Base-by-base conservation (phyloP, 2,888 invertebrate genomes). In the Chrysotoxum bicinctum region DNA sequence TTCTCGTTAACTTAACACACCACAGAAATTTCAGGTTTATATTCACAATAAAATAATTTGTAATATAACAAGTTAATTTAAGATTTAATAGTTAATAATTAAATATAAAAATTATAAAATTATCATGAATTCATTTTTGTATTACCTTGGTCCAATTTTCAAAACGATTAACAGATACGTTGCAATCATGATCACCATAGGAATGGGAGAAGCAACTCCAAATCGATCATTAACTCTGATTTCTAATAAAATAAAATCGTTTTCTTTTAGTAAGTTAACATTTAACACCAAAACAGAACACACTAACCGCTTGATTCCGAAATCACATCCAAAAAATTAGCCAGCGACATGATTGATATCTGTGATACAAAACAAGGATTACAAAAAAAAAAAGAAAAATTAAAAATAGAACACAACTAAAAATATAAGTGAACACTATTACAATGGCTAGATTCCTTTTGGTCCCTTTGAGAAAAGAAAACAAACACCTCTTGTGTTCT, bases 91-190 rank as follows among this genome's bases (percentile, higher is more conserved):
- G 2, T 26, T 26, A 26, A 26, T 26, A 26, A 26, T 4, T 26
- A 26, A 26, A 26, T 26, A 26, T 26, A 4, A 0, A 26, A 26
- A 26, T 26, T n/a, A n/a, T n/a, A n/a, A n/a, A n/a, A n/a, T n/a
- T n/a, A n/a, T n/a, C 5, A 26, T 26, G 26, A 26, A 3, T 26
- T 26, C 5, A 3, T 26, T 2, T 26, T 26, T 12, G 12, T 12
- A 87, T 87, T 77, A 89, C 89, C 82, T 87, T 2, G 89, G 89
- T 54, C 84, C 87, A 30, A 88, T 40, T 70, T 87, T 48, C 7
- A 86, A 87, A 7, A 91, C 87, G 26, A 89, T 37, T 37, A 88
- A 12, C 60, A 91, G 87, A 87, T 91, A 91, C 14, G 86, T 0
- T 1, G 43, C 72, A 58, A 91, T 69, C 3, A 88, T 72, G 23